Evolutionary conservation across 2,888 invertebrate species (phyloP), one percentile per base, ranked within the genome.

Genomic region (Scaptomyza reducta): DNA sequence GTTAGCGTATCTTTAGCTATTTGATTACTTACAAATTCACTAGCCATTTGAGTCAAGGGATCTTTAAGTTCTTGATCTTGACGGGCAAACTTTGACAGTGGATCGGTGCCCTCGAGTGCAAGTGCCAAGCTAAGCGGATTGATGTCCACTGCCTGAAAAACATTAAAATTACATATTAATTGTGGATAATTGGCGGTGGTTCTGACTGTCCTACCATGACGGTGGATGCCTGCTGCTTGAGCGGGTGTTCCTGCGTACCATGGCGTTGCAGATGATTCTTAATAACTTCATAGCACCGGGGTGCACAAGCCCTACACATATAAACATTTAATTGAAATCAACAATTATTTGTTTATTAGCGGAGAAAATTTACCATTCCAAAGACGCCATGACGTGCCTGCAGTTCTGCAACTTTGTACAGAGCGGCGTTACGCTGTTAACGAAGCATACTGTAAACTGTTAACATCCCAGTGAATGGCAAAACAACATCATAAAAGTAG

Each of bases 61-160:
- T 95, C 95, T 87, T 94, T 91, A 31, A 93, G 91, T 40, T 92
- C 91, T 29, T 91, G 87, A 72, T 94, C 94, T 70, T 93, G 93
- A 54, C 93, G 92, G 3, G 94, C 94, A 91, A 96, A 95, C 83
- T 94, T 94, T 18, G 95, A 95, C 27, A 96, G 91, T 0, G 96
- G 96, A 92, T 96, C 96, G 0, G 94, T 92, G 29, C 95, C 95
- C 88, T 96, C 96, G 4, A 96, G 90, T 33, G 80, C 80, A 50
- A 71, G 29, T 2, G 87, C 87, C 46, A 80, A 47, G 25, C 72
- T 80, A n/a, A 81, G 54, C 7, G 84, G 81, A 60, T 93, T 92
- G 49, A 93, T 93, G 71, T 94, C 94, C 13, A 93, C 90, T 51
- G 93, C 90, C 94, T 94, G 60, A 2, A 13, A 31, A 33, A 35